Evolutionary conservation across 2,888 invertebrate species (phyloP), one percentile per base, ranked within the genome.

Genomic region (Drosophila peninsularis): DNA sequence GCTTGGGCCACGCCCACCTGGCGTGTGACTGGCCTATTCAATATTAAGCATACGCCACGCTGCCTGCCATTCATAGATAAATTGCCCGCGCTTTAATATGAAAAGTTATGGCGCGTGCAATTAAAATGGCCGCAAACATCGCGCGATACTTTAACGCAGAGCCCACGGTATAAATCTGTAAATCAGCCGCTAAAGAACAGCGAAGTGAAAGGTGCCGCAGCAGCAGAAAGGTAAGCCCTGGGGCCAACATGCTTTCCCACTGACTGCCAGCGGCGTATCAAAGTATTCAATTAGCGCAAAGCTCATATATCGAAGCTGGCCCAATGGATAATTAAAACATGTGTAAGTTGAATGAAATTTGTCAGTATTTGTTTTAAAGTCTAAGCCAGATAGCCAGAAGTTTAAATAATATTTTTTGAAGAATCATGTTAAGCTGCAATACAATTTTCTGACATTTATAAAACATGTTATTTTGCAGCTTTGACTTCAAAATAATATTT

Each of bases 11-110:
- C 71, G 71, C 71, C 72, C 41, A 72, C 77, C 73, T 75, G 77
- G 49, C 73, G 34, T 44, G 80, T 64, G 66, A 62, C 74, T 66
- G 84, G 68, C 64, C 83, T 68, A 78, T 84, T 71, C 78, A 78
- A 87, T 79, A 82, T 87, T 87, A 87, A 85, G 82, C 73, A 87
- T 78, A 75, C 76, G 82, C 80, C 85, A 77, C 62, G 78, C 63
- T 61, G 75, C 19, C 77, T 85, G 85, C 75, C 80, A 74, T 68
- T 74, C 75, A 79, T 75, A 87, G 82, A 87, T 85, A 85, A 87
- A 85, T 85, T 84, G 78, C 72, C 72, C 65, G 37, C 62, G 68
- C 60, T 73, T 84, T 87, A 82, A 85, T 83, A 81, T 83, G 83
- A 86, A 81, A 83, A 86, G 71, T 77, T 83, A 81, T 83, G 67